Evolutionary conservation across 2,888 invertebrate species (phyloP), one percentile per base, ranked within the genome.

Genomic region (Dione vanillae): DNA sequence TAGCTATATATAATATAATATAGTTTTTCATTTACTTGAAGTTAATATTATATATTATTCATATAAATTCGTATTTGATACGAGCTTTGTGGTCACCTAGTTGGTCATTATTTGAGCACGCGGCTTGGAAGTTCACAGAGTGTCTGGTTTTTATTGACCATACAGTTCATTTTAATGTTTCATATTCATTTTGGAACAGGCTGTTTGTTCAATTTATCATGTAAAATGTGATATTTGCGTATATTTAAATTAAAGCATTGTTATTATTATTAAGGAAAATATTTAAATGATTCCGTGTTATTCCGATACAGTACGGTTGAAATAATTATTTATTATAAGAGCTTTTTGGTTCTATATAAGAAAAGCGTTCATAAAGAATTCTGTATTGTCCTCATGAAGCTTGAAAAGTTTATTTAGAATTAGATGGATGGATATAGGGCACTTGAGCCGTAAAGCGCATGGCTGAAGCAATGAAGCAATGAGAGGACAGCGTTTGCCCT

Each of bases 401-500:
- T 51, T 5, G 6, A 47, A 49, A 49, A 49, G 37, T 62, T 54
- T 14, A 45, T 14, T 45, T 20, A 37, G 27, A 54, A 62, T 58
- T 67, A 45, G 45, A 52, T 54, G 40, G n/a, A 35, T 37, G 62
- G 40, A 62, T 40, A 40, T 64, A 27, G 45, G 37, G 40, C 45
- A 35, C 27, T 52, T 27, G 40, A 37, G 40, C 41, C 20, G 56
- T 69, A 69, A 69, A 69, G 64, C 45, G 52, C 69, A 54, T 54
- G 54, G 45, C 58, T 56, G 59, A 61, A 59, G 61, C 67, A 20
- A 64, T 47, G 61, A 68, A 59, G 69, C 64, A 65, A 70, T 62
- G 59, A 67, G 72, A 69, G 72, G 72, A 62, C 70, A 70, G 51
- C 65, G 65, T 59, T 65, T 66, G 74, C 72, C 73, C 68, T 65